These are phyloP conservation scores for Poeciliopsis gracilis DNA, from an alignment of 2,797 vertebrate species.

Conservation along the genomic window DNA sequence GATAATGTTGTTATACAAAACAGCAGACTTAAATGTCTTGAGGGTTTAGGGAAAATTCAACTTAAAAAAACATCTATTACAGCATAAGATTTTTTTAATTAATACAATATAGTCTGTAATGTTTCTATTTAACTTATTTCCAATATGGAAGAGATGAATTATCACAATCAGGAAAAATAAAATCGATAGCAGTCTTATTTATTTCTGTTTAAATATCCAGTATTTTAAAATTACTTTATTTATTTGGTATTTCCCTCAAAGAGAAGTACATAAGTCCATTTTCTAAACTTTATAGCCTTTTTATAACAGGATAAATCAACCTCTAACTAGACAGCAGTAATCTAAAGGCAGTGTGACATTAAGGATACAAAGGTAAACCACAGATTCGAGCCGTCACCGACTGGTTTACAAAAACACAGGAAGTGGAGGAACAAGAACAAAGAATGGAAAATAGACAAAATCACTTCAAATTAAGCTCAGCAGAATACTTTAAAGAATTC, in stretches of 20 bases:
- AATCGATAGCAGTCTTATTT: background rate
- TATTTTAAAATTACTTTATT: too few relatives aligned
- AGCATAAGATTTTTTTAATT: background rate
- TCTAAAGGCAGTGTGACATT: conserved; percentile 56
- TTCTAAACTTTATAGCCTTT: conserved; percentile 29
- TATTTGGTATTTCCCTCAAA: conserved; percentile 17
- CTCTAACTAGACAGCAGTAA: conserved; percentile 64
- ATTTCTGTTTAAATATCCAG: conserved; percentile 17
- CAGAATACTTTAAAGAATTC: conserved; percentile 71
- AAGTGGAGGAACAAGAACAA: conserved; percentile 31
- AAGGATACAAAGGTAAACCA: conserved; percentile 49
- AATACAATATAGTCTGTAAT: background rate
- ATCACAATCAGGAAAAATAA: background rate
- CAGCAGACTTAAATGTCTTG: background rate
- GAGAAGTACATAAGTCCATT: conserved; percentile 27
- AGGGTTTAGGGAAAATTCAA: background rate
- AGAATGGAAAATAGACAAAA: conserved; percentile 15
- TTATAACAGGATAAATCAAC: conserved; percentile 45
- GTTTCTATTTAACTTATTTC: background rate
- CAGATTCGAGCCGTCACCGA: conserved; percentile 45
- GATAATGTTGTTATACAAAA: background rate
- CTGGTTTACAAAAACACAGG: conserved; percentile 50
- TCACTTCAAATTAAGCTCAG: conserved; percentile 59
- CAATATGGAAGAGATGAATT: background rate
- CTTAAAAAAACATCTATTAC: background rate